A percentile compares a stretch with the other conserved stretches of the same genome.
These are phyloP conservation scores for Medauroidea extradentata DNA, from an alignment of 1,140 invertebrate species.

Conservation along the genomic window DNA sequence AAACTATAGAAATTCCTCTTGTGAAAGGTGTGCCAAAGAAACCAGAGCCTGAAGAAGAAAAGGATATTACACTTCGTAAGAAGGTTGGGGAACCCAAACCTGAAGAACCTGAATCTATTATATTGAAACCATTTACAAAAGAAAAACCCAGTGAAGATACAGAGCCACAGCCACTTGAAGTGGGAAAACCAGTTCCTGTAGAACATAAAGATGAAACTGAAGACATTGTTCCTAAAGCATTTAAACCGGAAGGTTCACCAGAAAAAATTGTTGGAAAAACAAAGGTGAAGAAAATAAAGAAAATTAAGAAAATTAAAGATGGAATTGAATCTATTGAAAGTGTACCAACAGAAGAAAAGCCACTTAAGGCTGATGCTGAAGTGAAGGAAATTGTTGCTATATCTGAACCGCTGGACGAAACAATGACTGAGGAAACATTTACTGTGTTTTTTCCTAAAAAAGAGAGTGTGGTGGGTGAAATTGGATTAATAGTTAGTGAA, in stretches of 20 bases:
- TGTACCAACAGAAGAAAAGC: no score
- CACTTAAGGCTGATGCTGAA: conserved; percentile 30
- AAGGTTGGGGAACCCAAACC: conserved; percentile 10
- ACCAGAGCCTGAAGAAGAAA: conserved; percentile 45
- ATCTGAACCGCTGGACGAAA: no score
- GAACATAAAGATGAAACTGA: conserved; percentile 36
- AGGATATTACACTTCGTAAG: conserved; percentile 39
- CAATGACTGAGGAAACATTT: no score
- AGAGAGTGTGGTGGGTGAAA: conserved; percentile 24
- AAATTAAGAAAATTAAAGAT: conserved; percentile 29
- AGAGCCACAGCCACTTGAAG: conserved; percentile 13
- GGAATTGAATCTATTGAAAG: conserved; percentile 27
- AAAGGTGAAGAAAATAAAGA: conserved; percentile 41
- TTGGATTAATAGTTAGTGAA: conserved; percentile 27
- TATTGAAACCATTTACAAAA: conserved; percentile 10
- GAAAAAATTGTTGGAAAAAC: conserved; percentile 52
- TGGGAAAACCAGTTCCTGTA: conserved; percentile 20
- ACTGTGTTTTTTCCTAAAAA: conserved; percentile 20
- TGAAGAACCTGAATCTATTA: conserved; percentile 10
- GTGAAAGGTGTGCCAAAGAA: conserved; percentile 52
- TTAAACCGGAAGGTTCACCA: no score
- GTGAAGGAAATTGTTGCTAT: conserved; percentile 26
- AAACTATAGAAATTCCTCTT: conserved; percentile 44
- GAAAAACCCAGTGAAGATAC: conserved; percentile 11
- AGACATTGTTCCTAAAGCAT: not conserved